Evolutionary conservation across 2,888 invertebrate genomes (phyloP).

Genomic region (Platypus cylindrus): DNA sequence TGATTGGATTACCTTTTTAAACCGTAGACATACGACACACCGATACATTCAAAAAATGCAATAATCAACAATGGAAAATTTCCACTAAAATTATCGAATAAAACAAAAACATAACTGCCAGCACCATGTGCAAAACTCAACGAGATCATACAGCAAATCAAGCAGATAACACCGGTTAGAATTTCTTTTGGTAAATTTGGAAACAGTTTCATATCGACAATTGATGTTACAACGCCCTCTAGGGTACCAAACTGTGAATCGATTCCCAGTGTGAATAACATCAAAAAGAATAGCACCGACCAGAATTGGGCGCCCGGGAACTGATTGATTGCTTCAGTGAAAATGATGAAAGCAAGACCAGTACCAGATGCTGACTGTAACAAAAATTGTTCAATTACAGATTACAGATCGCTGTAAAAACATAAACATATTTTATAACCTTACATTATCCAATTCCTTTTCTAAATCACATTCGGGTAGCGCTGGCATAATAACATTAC

Average conservation of each 20-base stretch:
- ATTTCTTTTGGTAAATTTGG: conserved; percentile 66
- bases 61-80: conserved; percentile 86
- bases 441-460: conserved; percentile 79
- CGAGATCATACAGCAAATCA: conserved; percentile 69
- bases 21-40: conserved; percentile 89
- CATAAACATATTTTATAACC: too few species aligned
- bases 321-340: conserved; percentile 96
- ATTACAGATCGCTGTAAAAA: not conserved
- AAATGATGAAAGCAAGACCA: conserved; percentile 91
- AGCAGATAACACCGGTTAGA: conserved; percentile 67
- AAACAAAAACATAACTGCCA: conserved; percentile 84
- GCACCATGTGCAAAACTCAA: conserved; percentile 88
- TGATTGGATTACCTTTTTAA: conserved; percentile 55
- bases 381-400: conserved; percentile 5
- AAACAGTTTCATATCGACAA: conserved; percentile 89
- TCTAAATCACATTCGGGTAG: conserved; percentile 70
- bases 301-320: conserved; percentile 94
- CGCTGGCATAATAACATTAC: conserved; percentile 48
- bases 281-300: conserved; percentile 91
- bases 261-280: conserved; percentile 92
- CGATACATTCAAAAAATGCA: conserved; percentile 84
- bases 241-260: conserved; percentile 94
- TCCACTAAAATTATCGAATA: conserved; percentile 90
- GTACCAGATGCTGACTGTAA: conserved; percentile 90
- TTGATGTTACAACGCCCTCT: conserved; percentile 90